Evolutionary conservation across 2,888 invertebrate species (phyloP), one percentile per base, ranked within the genome.

Genomic region (Leucophenga maculata): DNA sequence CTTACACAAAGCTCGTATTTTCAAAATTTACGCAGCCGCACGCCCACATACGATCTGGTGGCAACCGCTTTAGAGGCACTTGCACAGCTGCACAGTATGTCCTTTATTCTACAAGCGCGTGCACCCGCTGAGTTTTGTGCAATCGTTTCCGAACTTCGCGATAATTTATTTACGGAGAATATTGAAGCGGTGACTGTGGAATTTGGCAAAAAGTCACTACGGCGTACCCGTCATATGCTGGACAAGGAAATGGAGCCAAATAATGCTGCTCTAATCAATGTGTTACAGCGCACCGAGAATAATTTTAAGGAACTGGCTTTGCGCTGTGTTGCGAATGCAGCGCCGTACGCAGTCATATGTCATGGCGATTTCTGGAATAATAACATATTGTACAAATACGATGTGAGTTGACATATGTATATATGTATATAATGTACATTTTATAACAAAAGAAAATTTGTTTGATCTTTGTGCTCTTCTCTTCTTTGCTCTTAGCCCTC

Each of bases 81-180:
- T 11, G 90, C 90, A 1, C 89, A 89, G 48, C 87, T 89, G 73
- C 90, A 90, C 74, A 90, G 89, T 0, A 87, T 90, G 74, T 90
- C 90, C 9, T 86, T 90, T 69, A 87, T 89, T 0, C 77, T 90
- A 22, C 87, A 85, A 72, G 79, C 87, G 57, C 76, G 75, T 8
- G 72, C 79, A 52, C 80, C 82, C 0, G n/a, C 70, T 14, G 32
- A 71, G 6, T 86, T 84, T 39, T 26, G 67, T 4, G 52, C 69
- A 1, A 62, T 84, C n/a, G 71, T 85, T 2, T 26, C 59, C 1
- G 71, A 78, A 32, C 74, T 86, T 26, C 62, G 66, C 50, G 86
- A 86, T 65, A 86, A 85, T 72, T 72, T 86, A 0, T 86, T 84
- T 55, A 82, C 77, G 0, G 32, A 69, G 0, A 68, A 77, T 50